phyloP scores from a whole-genome alignment of 2,888 invertebrate genomes.

The Morpho achilles region DNA sequence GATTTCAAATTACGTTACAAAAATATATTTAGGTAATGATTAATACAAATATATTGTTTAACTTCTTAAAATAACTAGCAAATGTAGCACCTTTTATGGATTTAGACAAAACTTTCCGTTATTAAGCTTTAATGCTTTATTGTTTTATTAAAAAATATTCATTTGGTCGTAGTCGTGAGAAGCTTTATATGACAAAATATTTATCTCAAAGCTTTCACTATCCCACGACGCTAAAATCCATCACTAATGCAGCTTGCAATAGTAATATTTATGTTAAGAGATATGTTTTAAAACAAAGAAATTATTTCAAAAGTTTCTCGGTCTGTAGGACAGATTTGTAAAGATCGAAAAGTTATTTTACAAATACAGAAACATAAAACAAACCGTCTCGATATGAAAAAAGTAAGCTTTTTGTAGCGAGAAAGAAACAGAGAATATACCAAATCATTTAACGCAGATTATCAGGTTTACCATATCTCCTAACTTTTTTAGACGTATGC shows the following conservation, averaged over 20 bases:
- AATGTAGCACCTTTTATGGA: no score
- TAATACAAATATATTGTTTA: background rate
- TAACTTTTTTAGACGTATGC: no score
- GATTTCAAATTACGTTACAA: no score
- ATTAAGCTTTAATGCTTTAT: background rate
- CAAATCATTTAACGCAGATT: no score
- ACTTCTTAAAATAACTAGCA: background rate
- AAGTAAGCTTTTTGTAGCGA: no score
- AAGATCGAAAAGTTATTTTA: no score
- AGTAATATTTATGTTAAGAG: slow-evolving; percentile 8
- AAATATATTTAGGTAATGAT: no score
- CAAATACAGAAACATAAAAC: no score
- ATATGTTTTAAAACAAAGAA: slow-evolving; percentile 13
- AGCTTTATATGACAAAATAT: slow-evolving; percentile 45
- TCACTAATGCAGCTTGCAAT: slow-evolving; percentile 29
- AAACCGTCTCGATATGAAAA: no score
- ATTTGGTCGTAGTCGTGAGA: slow-evolving; percentile 50
- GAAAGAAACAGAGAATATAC: no score
- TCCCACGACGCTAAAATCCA: slow-evolving; percentile 43
- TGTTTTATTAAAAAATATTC: slow-evolving; percentile 19
- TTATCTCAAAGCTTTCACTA: slow-evolving; percentile 56
- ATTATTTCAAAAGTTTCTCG: background rate
- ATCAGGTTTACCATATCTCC: no score
- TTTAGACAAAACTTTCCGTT: background rate
- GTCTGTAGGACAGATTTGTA: no score